These are phyloP conservation scores for Gobius niger DNA, from an alignment of 2,113 vertebrate genomes.

Conservation along the genomic window DNA sequence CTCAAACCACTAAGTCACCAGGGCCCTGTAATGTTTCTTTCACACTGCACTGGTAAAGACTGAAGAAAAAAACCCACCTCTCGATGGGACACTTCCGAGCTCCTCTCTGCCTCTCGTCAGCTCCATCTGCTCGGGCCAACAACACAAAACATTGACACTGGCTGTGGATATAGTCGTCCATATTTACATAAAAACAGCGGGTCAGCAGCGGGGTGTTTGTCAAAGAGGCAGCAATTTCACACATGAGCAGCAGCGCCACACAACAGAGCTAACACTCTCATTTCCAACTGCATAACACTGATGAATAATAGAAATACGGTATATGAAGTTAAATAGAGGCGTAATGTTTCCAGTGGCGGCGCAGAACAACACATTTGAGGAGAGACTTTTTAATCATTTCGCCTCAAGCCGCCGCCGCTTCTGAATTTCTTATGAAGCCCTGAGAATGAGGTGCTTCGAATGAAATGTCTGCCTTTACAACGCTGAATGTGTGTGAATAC, in stretches of 20 bases:
- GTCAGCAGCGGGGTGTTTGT: not conserved
- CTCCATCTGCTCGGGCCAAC: conserved; percentile 37
- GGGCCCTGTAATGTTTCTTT: too few relatives aligned
- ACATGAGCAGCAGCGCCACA: not conserved
- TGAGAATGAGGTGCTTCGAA: not conserved
- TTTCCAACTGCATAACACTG: not conserved
- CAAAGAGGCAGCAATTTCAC: conserved; percentile 6
- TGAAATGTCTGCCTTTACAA: not conserved
- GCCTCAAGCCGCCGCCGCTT: not conserved
- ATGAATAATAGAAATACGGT: not conserved
- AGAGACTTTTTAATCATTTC: conserved; percentile 1
- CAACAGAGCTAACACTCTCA: not conserved
- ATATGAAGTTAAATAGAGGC: not conserved
- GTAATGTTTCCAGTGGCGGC: not conserved
- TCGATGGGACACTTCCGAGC: conserved; percentile 71
- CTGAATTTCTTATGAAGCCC: not conserved
- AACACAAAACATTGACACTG: not conserved
- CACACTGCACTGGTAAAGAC: not conserved
- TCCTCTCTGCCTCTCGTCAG: conserved; percentile 51
- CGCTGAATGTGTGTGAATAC: not conserved
- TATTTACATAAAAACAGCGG: conserved; percentile 1
- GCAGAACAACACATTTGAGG: not conserved
- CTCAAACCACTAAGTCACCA: too few relatives aligned
- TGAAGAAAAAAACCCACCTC: conserved; percentile 56
- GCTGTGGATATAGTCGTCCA: not conserved